These are phyloP conservation scores for Opisthograptis luteolata DNA, from an alignment of 2,888 invertebrate species.

Conservation along the genomic window DNA sequence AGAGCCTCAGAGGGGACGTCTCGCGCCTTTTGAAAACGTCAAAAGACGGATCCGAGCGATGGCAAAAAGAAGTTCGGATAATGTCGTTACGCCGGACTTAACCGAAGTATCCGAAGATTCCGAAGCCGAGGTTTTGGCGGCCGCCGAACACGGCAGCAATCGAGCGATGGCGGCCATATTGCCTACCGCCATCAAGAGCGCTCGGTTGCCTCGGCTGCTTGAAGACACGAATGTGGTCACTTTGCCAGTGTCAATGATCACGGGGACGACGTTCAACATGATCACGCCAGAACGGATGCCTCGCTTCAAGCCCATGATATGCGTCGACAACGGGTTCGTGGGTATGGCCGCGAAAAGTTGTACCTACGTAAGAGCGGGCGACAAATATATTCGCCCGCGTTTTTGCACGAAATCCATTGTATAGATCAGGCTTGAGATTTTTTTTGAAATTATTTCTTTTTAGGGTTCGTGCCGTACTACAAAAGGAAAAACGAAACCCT, in stretches of 20 bases:
- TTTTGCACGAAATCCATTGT: no score
- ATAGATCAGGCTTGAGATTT: no score
- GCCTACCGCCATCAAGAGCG: conserved; percentile 59
- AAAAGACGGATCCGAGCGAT: conserved; percentile 68
- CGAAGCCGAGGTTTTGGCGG: conserved; percentile 85
- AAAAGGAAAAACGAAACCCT: no score
- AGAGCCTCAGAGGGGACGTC: no score
- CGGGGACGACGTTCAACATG: conserved; percentile 92
- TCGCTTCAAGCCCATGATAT: conserved; percentile 93
- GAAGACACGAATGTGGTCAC: conserved; percentile 75
- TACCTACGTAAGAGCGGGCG: no score
- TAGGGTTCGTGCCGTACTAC: no score
- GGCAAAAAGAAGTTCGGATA: conserved; percentile 84
- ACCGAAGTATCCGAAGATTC: conserved; percentile 85
- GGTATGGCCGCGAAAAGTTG: no score
- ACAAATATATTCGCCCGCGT: no score
- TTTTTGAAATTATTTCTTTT: no score
- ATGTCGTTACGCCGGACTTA: conserved; percentile 89
- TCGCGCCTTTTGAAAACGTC: no score
- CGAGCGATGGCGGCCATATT: conserved; percentile 72
- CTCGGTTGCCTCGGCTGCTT: conserved; percentile 61
- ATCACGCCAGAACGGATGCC: conserved; percentile 93
- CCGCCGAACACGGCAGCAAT: conserved; percentile 85
- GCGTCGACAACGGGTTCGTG: conserved; percentile 93
- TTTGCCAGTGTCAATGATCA: conserved; percentile 88